Conservation (phyloP, 2,888 invertebrate genomes). For the Tetanocera ferruginea region DNA sequence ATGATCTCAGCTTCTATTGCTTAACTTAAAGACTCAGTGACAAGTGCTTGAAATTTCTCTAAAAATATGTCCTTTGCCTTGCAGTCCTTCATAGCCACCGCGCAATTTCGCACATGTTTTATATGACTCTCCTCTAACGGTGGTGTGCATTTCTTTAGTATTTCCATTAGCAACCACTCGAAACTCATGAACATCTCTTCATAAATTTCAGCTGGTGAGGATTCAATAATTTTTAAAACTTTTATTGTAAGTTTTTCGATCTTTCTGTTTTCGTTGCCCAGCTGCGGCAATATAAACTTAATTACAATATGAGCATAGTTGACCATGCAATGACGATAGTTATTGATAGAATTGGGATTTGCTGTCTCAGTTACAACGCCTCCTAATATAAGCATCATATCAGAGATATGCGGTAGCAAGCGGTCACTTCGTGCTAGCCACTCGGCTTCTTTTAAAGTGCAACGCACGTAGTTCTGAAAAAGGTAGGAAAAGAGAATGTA, state of each 20-base stretch:
- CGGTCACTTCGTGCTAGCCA: constrained; percentile 59
- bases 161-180: constrained; percentile 54
- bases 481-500: background rate
- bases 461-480: constrained; percentile 59
- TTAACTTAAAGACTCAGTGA: constrained; percentile 48
- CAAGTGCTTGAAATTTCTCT: constrained; percentile 54
- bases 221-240: constrained; percentile 56
- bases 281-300: constrained; percentile 54
- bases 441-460: constrained; percentile 61
- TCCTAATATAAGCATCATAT: constrained; percentile 58
- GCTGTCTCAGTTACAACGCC: constrained; percentile 56
- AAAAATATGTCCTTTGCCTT: constrained; percentile 56
- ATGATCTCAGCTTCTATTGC: background rate
- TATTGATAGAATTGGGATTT: constrained; percentile 54
- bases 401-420: constrained; percentile 57
- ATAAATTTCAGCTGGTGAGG: constrained; percentile 54
- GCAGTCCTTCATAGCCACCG: constrained; percentile 55
- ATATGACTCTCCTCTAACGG: constrained; percentile 50
- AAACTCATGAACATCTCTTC: constrained; percentile 59
- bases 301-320: constrained; percentile 59
- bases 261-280: constrained; percentile 53
- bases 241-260: constrained; percentile 55
- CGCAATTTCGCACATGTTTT: constrained; percentile 51
- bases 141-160: constrained; percentile 49
- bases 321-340: constrained; percentile 57